Evolutionary conservation across 64 coral and sea anemone species (phyloP).

Genomic region (Pachyseris speciosa): DNA sequence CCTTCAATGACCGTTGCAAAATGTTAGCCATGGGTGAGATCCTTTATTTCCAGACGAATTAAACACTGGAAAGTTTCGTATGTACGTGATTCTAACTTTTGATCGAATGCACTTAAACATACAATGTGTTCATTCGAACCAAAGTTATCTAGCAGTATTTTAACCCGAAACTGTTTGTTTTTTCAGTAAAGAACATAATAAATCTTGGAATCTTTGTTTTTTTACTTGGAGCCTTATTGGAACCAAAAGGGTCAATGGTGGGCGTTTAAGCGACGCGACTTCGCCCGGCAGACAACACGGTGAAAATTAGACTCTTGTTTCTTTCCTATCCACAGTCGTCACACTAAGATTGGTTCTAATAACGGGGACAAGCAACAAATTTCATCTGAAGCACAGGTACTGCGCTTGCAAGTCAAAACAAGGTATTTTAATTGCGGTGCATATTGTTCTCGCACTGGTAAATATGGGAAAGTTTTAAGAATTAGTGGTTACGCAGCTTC

Average conservation of each 20-base stretch:
- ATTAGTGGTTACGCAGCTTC: too few species aligned
- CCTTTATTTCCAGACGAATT: neutral
- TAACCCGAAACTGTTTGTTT: neutral
- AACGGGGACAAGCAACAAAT: neutral
- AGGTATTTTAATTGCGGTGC: neutral
- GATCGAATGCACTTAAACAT: neutral
- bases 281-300: neutral
- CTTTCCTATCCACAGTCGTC: neutral
- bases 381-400: neutral
- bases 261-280: neutral
- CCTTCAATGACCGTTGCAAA: neutral
- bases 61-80: neutral
- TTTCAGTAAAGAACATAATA: neutral
- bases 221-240: neutral
- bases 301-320: neutral
- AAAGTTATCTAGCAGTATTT: neutral
- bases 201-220: neutral
- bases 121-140: neutral
- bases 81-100: neutral
- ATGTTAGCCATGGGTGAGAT: neutral
- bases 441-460: too few species aligned
- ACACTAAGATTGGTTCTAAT: neutral
- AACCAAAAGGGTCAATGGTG: neutral
- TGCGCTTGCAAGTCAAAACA: neutral
- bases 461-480: too few species aligned